phyloP scores from a whole-genome alignment of 2,797 vertebrate genomes.

The Sebastes dallii region DNA sequence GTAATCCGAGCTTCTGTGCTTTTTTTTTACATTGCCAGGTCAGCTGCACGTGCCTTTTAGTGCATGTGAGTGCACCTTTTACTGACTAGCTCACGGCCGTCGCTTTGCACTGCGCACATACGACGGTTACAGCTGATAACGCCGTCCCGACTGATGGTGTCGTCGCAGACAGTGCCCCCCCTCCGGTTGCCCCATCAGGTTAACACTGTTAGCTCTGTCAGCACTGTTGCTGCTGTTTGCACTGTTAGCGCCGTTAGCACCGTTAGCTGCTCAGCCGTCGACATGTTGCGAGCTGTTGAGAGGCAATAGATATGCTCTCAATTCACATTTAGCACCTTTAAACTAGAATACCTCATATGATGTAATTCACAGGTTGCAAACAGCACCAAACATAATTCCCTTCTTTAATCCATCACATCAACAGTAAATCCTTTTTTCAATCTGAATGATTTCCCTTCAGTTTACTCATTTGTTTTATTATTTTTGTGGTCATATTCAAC shows the following conservation, averaged over 20 bases:
- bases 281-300: neutral
- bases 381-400: neutral
- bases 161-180: no score
- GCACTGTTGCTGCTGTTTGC: no score
- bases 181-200: no score
- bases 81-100: no score
- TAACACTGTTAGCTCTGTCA: no score
- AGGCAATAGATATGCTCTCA: neutral
- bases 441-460: neutral
- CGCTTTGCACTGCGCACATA: no score
- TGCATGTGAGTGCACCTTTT: no score
- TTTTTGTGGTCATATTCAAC: neutral
- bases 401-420: neutral
- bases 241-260: neutral
- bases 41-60: no score
- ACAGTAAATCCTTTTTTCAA: neutral
- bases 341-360: neutral
- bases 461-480: neutral
- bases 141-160: no score
- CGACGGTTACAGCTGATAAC: no score
- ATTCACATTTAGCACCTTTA: neutral
- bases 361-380: neutral
- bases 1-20: no score
- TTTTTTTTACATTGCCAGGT: no score
- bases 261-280: neutral